Evolutionary conservation across 2,888 invertebrate species (phyloP).

Genomic region (Chymomyza caudatula): DNA sequence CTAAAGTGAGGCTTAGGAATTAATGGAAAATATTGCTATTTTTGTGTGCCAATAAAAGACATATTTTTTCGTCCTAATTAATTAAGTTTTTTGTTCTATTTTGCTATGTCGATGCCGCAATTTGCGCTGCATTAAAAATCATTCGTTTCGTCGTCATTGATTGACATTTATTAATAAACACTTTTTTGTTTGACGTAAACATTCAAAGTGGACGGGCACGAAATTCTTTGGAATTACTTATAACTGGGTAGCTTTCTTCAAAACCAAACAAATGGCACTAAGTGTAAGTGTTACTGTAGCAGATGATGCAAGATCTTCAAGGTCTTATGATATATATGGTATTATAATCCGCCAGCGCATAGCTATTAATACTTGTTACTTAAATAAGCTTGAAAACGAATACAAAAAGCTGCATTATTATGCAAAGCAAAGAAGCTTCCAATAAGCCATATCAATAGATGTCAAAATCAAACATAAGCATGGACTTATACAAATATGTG

Average conservation of each 20-base stretch:
- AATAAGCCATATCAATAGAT: constrained; percentile 22
- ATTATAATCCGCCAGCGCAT: neutral
- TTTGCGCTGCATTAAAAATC: neutral
- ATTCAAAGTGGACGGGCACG: neutral
- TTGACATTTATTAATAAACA: neutral
- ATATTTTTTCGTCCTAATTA: neutral
- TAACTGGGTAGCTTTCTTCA: neutral
- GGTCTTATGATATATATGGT: neutral
- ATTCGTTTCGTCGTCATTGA: neutral
- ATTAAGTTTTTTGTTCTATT: neutral
- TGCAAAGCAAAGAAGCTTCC: too few species aligned
- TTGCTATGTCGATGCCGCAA: neutral
- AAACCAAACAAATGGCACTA: too few species aligned
- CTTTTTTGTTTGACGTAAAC: neutral
- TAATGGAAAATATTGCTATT: neutral
- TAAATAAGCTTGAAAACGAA: neutral
- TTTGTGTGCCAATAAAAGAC: neutral
- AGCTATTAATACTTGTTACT: neutral
- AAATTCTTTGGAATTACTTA: neutral
- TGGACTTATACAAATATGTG: constrained; percentile 10
- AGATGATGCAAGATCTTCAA: neutral
- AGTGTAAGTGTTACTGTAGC: too few species aligned
- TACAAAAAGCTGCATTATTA: constrained; percentile 10
- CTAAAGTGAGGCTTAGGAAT: neutral
- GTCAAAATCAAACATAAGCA: neutral